Evolutionary conservation across 2,888 invertebrate species (phyloP).

Genomic region (Idaea biselata): DNA sequence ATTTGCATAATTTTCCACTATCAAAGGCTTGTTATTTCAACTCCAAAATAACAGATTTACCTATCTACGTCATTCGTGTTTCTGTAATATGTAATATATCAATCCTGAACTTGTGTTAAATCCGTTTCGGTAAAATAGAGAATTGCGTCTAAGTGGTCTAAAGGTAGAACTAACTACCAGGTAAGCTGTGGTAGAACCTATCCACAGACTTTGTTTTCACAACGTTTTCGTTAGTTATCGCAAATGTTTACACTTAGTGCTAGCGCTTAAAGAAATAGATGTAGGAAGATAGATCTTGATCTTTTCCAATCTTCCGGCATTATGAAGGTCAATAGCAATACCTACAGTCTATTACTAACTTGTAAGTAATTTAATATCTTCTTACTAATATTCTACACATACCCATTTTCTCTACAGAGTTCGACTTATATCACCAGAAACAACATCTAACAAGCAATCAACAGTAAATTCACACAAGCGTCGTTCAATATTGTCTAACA

Average conservation of each 20-base stretch:
- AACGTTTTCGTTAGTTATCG: constrained; percentile 29
- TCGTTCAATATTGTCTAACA: constrained; percentile 38
- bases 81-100: constrained; percentile 27
- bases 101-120: constrained; percentile 21
- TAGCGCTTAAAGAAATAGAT: not conserved
- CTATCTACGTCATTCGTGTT: constrained; percentile 49
- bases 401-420: constrained; percentile 44
- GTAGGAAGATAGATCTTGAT: constrained; percentile 18
- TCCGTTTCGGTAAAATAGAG: constrained; percentile 3
- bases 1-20: constrained; percentile 39
- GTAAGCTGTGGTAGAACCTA: no score
- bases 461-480: constrained; percentile 31
- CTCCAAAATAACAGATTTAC: constrained; percentile 40
- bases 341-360: no score
- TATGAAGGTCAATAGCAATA: constrained; percentile 4
- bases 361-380: no score
- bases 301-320: constrained; percentile 18
- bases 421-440: constrained; percentile 43
- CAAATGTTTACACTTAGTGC: constrained; percentile 46
- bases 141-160: not conserved
- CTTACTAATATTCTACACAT: constrained; percentile 2
- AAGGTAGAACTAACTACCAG: no score
- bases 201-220: constrained; percentile 14
- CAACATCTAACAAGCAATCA: constrained; percentile 20
- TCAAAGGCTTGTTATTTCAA: constrained; percentile 33